Percentiles rank a stretch among this genome's conserved stretches.
phyloP scores from a whole-genome alignment of 1,140 invertebrate genomes.

The Phymorhynchus buccinoides region DNA sequence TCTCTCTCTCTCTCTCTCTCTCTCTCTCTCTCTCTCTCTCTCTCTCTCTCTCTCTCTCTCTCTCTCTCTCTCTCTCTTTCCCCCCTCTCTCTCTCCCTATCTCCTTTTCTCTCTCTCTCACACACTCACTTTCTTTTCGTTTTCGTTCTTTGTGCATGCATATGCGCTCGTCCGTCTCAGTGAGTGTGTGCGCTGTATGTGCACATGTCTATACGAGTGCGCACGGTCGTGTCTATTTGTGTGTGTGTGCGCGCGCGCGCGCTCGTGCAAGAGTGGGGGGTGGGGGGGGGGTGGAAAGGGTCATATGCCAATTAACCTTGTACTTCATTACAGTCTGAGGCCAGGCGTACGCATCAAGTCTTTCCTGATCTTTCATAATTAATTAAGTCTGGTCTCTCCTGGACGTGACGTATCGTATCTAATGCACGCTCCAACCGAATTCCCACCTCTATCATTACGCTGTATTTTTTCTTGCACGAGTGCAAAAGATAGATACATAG shows the following conservation, averaged over 20 bases:
- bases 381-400: no score
- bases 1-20: neutral
- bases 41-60: neutral
- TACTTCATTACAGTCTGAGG: no score
- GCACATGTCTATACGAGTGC: neutral
- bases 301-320: no score
- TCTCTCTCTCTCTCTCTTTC: constrained; percentile 16
- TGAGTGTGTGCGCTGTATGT: constrained; percentile 22
- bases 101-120: neutral
- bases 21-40: neutral
- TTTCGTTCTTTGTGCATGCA: neutral
- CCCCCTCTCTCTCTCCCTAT: constrained; percentile 22
- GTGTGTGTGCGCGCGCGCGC: neutral
- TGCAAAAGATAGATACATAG: no score
- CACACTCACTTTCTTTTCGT: neutral
- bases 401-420: no score
- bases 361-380: no score
- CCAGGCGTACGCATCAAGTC: no score
- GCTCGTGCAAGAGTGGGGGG: no score
- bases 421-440: no score
- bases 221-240: neutral
- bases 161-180: neutral
- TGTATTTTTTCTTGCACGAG: no score
- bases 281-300: no score
- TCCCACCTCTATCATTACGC: no score